These are phyloP conservation scores for Laticauda laticaudata DNA, from an alignment of 2,113 vertebrate species.

Conservation along the genomic window DNA sequence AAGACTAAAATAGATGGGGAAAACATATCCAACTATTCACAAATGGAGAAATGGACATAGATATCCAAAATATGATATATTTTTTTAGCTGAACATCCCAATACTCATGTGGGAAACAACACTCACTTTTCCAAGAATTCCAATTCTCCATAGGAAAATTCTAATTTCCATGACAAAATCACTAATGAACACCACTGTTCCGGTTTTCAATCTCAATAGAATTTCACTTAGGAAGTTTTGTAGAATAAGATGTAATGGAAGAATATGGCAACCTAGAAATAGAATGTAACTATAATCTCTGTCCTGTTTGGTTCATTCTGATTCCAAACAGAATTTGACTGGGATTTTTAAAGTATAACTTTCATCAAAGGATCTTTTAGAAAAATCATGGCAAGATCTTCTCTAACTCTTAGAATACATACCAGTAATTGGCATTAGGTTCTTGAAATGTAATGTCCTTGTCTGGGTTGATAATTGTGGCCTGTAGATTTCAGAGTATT, in stretches of 20 bases:
- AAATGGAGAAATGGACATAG: not conserved
- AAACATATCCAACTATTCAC: not conserved
- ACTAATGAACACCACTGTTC: not conserved
- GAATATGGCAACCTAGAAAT: not conserved
- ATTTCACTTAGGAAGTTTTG: not conserved
- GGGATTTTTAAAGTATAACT: not conserved
- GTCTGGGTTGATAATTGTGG: not conserved
- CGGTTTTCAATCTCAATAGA: not conserved
- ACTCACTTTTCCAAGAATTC: not conserved
- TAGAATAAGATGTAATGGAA: not conserved
- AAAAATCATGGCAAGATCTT: not conserved
- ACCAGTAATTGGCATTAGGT: not conserved
- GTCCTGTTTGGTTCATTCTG: no score
- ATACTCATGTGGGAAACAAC: not conserved
- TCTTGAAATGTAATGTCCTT: constrained; percentile 45
- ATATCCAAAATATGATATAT: not conserved
- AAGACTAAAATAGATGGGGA: not conserved
- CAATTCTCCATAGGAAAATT: not conserved
- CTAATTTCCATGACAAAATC: not conserved
- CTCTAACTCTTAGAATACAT: not conserved
- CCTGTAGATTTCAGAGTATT: not conserved
- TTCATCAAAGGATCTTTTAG: not conserved
- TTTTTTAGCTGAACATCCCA: not conserved
- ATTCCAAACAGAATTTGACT: not conserved
- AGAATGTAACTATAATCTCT: not conserved